Base-by-base conservation (phyloP, 2,797 vertebrate genomes). In the Xyrichtys novacula region DNA sequence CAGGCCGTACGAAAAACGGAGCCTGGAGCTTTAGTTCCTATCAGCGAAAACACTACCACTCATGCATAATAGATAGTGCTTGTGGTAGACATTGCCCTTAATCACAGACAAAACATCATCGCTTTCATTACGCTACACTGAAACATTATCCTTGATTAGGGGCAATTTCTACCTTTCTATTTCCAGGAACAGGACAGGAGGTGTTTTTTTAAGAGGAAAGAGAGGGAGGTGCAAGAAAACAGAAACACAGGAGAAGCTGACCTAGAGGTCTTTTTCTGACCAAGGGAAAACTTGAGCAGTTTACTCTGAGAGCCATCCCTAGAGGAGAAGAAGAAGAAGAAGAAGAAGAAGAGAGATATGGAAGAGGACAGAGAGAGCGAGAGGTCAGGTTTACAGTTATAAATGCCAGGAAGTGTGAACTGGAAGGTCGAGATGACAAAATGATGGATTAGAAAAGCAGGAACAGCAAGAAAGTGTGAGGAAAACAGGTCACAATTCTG, bases 231-330 rank as follows among this genome's bases (percentile, higher is more conserved):
- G 66, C 32, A 79, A 46, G 68, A 63, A 78, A 71, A 49, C 43
- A 69, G 52, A 69, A 78, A 81, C 34, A 75, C 57, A 80, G 74
- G 79, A 65, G 80, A 74, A 48, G 94, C 97, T 96, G 95, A 99
- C 98, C 98, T 98, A 96, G 97, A 98, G 88, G 93, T 94, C 94
- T 96, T 99, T 97, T 95, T 99, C 91, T 98, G 97, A 96, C 96
- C 95, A 86, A 98, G 95, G 93, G 96, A 95, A 95, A 97, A 97
- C 94, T 95, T 95, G 96, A 98, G 96, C 80, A 97, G 95, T 98
- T 97, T 98, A 96, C 94, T 97, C 92, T 98, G 96, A 94, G 95
- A 94, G 86, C 95, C 95, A 89, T 96, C 95, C 96, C 96, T 97
- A 90, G 95, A 94, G 92, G 93, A 92, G 60, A 92, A 93, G 90